Conservation (phyloP, 2,888 invertebrate species). For the Trichopoda pennipes region DNA sequence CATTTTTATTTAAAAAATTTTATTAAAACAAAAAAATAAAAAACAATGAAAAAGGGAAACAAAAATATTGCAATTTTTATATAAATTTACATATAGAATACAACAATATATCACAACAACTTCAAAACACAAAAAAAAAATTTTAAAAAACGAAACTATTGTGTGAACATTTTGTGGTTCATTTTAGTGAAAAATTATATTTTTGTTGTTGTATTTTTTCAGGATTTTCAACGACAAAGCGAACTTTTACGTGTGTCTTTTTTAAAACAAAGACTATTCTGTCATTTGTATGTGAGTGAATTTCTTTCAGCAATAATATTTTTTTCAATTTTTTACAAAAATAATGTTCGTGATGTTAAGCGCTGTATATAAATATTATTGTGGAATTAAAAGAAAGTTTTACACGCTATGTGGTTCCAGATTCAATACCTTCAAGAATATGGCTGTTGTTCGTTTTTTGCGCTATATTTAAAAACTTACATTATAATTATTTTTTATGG, state of each 20-base stretch:
- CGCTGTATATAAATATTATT: slow-evolving; percentile 11
- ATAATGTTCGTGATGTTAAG: background rate
- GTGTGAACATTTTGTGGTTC: slow-evolving; percentile 64
- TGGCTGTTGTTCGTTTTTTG: background rate
- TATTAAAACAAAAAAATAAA: slow-evolving; percentile 16
- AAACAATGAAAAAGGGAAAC: background rate
- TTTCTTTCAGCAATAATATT: slow-evolving; percentile 22
- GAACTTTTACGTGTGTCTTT: slow-evolving; percentile 55
- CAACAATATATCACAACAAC: slow-evolving; percentile 56
- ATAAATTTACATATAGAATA: slow-evolving; percentile 61
- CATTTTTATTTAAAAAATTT: slow-evolving; percentile 24
- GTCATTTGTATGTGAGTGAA: slow-evolving; percentile 29
- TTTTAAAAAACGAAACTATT: slow-evolving; percentile 22
- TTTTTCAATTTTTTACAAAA: background rate
- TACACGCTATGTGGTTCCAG: slow-evolving; percentile 23
- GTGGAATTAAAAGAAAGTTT: background rate
- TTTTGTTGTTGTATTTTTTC: slow-evolving; percentile 6
- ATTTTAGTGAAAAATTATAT: slow-evolving; percentile 49
- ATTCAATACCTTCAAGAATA: slow-evolving; percentile 13
- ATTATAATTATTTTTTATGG: too few species aligned
- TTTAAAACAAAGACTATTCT: slow-evolving; percentile 56
- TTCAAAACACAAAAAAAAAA: slow-evolving; percentile 19
- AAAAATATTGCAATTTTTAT: slow-evolving; percentile 53
- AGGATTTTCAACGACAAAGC: slow-evolving; percentile 52
- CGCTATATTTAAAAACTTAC: too few species aligned